phyloP scores from a whole-genome alignment of 2,113 vertebrate genomes.

The Myxocyprinus asiaticus region DNA sequence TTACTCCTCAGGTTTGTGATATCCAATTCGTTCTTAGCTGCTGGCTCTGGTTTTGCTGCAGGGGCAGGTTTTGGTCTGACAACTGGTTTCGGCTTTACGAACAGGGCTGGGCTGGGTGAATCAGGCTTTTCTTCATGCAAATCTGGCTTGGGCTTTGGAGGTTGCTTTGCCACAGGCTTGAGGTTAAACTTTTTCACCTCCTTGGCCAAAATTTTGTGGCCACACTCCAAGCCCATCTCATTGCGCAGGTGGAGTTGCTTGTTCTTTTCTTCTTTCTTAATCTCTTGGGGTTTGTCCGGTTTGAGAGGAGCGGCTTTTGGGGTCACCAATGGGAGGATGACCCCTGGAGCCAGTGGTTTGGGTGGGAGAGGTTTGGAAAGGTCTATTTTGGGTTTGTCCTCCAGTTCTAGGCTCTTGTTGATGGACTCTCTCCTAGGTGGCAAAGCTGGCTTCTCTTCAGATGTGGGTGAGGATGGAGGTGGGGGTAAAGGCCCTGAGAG shows the following conservation, averaged over 20 bases:
- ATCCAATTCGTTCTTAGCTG: conserved; percentile 83
- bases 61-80: conserved; percentile 87
- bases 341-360: conserved; percentile 81
- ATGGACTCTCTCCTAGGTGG: conserved; percentile 93
- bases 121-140: conserved; percentile 82
- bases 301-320: conserved; percentile 79
- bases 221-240: conserved; percentile 95
- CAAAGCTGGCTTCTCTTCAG: conserved; percentile 92
- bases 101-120: conserved; percentile 68
- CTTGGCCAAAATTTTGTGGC: conserved; percentile 91
- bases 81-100: conserved; percentile 87
- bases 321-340: conserved; percentile 81
- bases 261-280: conserved; percentile 88
- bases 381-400: conserved; percentile 80
- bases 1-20: conserved; percentile 93
- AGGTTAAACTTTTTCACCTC: conserved; percentile 95
- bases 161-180: conserved; percentile 87
- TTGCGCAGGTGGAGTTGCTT: conserved; percentile 88
- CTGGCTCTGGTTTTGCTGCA: conserved; percentile 77
- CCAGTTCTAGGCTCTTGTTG: conserved; percentile 87
- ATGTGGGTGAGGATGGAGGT: conserved; percentile 70
- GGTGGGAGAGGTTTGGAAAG: conserved; percentile 81
- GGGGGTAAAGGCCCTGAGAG: conserved; percentile 68
- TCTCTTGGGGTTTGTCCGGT: conserved; percentile 78
- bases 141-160: conserved; percentile 84